These are phyloP conservation scores for Alectoris magna DNA, from an alignment of 2,797 vertebrate species.

Conservation along the genomic window DNA sequence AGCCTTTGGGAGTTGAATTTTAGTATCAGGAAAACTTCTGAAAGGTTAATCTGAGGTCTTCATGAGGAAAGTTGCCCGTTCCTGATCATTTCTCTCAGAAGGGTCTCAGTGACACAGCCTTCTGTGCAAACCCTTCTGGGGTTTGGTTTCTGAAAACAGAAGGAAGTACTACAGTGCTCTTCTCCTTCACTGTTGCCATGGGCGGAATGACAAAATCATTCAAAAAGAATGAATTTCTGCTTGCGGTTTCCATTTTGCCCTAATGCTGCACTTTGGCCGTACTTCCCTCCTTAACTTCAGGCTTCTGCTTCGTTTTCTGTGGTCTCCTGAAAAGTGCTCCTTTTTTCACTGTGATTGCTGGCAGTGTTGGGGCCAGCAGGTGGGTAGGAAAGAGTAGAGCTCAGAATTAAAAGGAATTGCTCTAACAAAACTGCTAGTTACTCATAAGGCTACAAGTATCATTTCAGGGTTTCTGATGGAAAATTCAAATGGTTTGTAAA, in stretches of 20 bases:
- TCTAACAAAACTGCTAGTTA: neutral
- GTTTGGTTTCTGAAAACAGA: neutral
- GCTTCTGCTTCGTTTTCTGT: neutral
- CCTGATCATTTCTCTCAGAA: neutral
- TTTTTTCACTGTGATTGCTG: neutral
- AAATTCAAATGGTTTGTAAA: neutral
- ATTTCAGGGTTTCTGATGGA: neutral
- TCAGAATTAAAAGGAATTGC: neutral
- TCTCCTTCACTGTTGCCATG: neutral
- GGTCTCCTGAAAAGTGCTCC: neutral
- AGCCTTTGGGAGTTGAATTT: neutral
- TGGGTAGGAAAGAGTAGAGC: neutral
- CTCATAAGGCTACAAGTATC: neutral
- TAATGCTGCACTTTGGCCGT: neutral
- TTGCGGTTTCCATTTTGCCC: neutral
- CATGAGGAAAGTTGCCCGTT: accelerated
- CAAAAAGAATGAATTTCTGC: neutral
- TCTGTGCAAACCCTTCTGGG: neutral
- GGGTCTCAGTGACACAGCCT: neutral
- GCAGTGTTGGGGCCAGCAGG: neutral
- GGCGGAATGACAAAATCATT: neutral
- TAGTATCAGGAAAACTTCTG: neutral
- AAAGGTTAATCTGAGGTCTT: neutral
- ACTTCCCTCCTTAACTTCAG: neutral
- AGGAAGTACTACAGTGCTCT: neutral